Evolutionary conservation across 2,113 vertebrate genomes (phyloP).

Genomic region (Coracopsis vasa): DNA sequence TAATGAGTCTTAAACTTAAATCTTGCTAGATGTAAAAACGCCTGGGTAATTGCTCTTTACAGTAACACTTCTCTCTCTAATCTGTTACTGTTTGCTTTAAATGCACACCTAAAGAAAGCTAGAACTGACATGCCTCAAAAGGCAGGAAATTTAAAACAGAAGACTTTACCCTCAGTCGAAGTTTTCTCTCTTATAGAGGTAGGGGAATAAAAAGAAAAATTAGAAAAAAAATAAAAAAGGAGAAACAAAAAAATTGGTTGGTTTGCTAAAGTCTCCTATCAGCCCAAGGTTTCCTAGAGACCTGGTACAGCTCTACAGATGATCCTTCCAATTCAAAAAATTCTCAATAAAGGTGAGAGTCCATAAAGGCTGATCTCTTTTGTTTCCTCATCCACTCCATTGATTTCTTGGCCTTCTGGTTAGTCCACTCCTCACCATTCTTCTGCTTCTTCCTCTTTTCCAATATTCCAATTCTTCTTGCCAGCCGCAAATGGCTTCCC

Average conservation of each 20-base stretch:
- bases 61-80: not conserved
- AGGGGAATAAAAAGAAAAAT: not conserved
- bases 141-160: not conserved
- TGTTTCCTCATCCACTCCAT: not conserved
- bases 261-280: not conserved
- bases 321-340: not conserved
- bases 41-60: not conserved
- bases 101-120: not conserved
- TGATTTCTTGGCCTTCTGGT: not conserved
- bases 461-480: not conserved
- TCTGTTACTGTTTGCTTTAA: not conserved
- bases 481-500: rapidly evolving
- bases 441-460: not conserved
- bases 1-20: not conserved
- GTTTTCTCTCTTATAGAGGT: not conserved
- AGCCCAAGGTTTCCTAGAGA: not conserved
- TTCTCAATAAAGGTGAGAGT: not conserved
- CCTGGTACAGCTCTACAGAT: not conserved
- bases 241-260: not conserved
- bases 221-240: not conserved
- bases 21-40: not conserved
- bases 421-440: not conserved
- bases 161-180: not conserved
- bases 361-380: not conserved
- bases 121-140: not conserved